Base-by-base conservation (phyloP, 2,797 vertebrate species). In the Tapera naevia region DNA sequence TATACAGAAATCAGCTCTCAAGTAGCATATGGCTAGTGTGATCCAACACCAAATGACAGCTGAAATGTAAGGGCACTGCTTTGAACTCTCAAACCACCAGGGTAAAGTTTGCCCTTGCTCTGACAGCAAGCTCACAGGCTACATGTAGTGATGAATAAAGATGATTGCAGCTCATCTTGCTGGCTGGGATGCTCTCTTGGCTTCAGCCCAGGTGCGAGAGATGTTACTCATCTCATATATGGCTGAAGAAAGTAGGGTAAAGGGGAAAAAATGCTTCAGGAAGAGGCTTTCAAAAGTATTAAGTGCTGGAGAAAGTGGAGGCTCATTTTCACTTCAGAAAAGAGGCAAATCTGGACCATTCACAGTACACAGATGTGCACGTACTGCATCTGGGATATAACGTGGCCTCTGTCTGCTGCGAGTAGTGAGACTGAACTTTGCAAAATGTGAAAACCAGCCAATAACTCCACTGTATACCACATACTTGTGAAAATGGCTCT, bases 401-500 rank as follows among this genome's bases (percentile, higher is more conserved):
- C 0, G 4, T 45, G 60, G n/a, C 41, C 19, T 28, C 75, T 33
- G 4, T 48, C 45, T 30, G 67, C 80, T 69, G 64, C 16, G 23
- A 48, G 43, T 0, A 64, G 67, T 1, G 10, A 88, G 69, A 28
- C 61, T 87, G 85, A 93, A 51, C 88, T 91, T 78, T 79, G 76
- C 65, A 76, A 7, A 32, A 39, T 2, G 7, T 74, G 66, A 88
- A 76, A 91, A 48, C 6, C 60, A 84, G 45, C 69, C 81, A 88
- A 7, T 58, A 80, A 48, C 48, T 89, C 65, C 21, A 32, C 66
- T 80, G 71, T 25, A 35, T 54, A 27, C 41, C 53, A 45, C 12
- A 3, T 12, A 5, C 25, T 60, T 28, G 27, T 84, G 72, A 95
- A 92, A 96, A 97, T 84, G 83, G 53, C 62, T 80, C 80, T 58